Evolutionary conservation across 2,797 vertebrate species (phyloP), one percentile per base, ranked within the genome.

Genomic region (Pteropus rufus): DNA sequence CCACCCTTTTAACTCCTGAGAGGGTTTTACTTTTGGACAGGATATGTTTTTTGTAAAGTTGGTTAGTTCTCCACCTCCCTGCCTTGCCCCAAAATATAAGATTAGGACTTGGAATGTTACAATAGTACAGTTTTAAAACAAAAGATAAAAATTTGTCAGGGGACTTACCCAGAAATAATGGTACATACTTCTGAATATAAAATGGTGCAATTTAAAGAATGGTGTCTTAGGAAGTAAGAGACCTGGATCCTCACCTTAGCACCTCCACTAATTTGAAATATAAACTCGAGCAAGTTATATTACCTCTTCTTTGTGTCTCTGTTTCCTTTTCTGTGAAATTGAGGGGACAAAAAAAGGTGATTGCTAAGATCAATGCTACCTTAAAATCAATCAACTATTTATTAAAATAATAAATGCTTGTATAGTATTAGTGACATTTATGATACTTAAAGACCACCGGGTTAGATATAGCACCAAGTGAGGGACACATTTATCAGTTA

Each of bases 11-110:
- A 95, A 46, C 60, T 82, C 73, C 31, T 41, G 23, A 65, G 44
- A 70, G 31, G 84, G 9, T 67, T 92, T 93, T 83, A 91, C 70
- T 97, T 96, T 95, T 65, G 29, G 72, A 83, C 26, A 82, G 29
- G 23, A 92, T 46, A 84, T 49, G 72, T 94, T 95, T 93, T 65
- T 70, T 56, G 5, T 31, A 95, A 79, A 93, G 31, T 29, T 84
- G 44, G 19, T 89, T 67, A 58, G 29, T 90, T 92, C 7, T 62
- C n/a, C 56, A 92, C 62, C 39, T 90, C 11, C 21, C 14, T 90
- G 46, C n/a, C 44, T 91, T 91, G 41, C 24, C 10, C 34, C 12
- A 46, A 79, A 19, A 80, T 56, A 34, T 1, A 96, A 84, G 39
- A 86, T 75, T 94, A 82, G 29, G 36, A 90, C 15, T 87, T 93